Percentiles rank a stretch among this genome's conserved stretches.
Conservation (phyloP, 2,797 vertebrate species). For the Anisognathus igniventris region DNA sequence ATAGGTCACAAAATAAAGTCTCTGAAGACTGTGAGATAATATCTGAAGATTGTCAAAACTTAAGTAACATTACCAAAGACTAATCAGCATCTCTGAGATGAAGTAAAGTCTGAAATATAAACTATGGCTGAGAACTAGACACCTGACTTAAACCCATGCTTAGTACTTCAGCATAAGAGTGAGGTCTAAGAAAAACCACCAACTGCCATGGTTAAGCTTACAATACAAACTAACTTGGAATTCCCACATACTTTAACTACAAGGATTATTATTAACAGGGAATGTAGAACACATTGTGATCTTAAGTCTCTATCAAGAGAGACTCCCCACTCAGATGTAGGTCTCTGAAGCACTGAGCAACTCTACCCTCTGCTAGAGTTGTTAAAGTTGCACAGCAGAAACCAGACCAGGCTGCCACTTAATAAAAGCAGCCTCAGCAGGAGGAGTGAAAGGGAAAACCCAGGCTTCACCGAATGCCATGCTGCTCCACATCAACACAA, state of each 20-base stretch:
- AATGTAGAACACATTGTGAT: background rate
- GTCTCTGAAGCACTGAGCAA: background rate
- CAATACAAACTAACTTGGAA: background rate
- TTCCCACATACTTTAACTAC: background rate
- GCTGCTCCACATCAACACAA: background rate
- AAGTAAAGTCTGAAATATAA: background rate
- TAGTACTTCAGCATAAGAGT: background rate
- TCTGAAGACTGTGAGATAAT: background rate
- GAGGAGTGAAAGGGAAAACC: background rate
- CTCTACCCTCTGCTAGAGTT: background rate
- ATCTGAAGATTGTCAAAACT: background rate
- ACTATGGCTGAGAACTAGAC: background rate
- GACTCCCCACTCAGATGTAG: background rate
- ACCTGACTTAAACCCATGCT: background rate
- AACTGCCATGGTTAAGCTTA: background rate
- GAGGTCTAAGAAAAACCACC: background rate
- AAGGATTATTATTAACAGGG: background rate
- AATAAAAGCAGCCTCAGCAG: background rate
- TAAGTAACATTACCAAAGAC: background rate
- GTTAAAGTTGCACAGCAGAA: background rate
- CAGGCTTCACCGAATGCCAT: fast-evolving
- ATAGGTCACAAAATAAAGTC: background rate
- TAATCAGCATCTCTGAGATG: background rate
- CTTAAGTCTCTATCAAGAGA: background rate
- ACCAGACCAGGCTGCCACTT: background rate